These are phyloP conservation scores for Sphenopsis melanotis DNA, from an alignment of 2,797 vertebrate species.

Conservation along the genomic window DNA sequence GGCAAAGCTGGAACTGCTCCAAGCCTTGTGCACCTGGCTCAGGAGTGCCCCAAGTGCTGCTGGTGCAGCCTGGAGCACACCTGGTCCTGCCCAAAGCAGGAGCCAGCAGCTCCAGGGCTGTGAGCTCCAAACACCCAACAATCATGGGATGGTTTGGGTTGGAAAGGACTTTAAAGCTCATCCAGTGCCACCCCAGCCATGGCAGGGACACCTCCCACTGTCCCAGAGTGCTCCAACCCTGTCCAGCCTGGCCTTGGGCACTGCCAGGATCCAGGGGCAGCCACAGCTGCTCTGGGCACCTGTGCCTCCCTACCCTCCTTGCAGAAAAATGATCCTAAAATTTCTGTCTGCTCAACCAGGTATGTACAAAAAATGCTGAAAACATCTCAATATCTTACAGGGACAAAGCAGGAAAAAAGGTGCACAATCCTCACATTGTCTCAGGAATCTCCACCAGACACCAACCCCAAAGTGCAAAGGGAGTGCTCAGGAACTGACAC, in stretches of 20 bases:
- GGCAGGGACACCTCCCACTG: neutral
- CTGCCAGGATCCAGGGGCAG: neutral
- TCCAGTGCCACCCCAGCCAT: neutral
- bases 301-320: accelerated
- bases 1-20: constrained; percentile 18
- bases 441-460: neutral
- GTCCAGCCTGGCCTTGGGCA: neutral
- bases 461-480: neutral
- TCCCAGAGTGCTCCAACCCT: accelerated
- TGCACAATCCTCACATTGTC: neutral
- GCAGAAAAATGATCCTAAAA: neutral
- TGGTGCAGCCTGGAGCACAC: neutral
- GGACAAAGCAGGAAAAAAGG: neutral
- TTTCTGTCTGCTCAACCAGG: neutral
- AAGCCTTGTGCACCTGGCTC: constrained; percentile 14
- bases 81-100: neutral
- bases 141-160: accelerated
- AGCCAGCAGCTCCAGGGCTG: neutral
- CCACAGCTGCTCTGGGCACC: neutral
- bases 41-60: neutral
- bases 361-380: neutral
- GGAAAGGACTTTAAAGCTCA: too few relatives aligned
- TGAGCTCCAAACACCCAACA: accelerated
- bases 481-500: neutral
- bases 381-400: neutral